Percentiles rank a stretch among this genome's conserved stretches.
phyloP scores from a whole-genome alignment of 2,888 invertebrate genomes.

The Epirrhoe tristata region DNA sequence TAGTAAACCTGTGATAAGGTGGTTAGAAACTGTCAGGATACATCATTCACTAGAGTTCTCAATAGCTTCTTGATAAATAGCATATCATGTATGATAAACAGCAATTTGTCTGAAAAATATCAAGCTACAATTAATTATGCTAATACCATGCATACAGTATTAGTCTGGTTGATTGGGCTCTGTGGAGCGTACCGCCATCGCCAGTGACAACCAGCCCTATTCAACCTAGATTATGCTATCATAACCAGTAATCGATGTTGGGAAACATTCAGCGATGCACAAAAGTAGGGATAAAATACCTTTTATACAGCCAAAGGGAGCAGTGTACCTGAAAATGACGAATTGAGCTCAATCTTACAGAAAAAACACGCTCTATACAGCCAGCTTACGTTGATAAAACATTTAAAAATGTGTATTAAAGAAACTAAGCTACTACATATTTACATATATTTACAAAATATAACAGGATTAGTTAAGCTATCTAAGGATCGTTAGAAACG shows the following conservation, averaged over 20 bases:
- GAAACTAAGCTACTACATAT: no score
- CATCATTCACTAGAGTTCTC: neutral
- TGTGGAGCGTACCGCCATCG: constrained; percentile 19
- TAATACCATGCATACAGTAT: constrained; percentile 33
- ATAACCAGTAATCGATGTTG: neutral
- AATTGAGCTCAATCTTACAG: neutral
- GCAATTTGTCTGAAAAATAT: constrained; percentile 6
- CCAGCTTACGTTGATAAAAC: no score
- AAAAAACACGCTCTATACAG: no score
- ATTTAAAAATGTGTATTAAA: no score
- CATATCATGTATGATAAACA: neutral
- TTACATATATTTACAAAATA: no score
- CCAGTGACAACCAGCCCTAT: constrained; percentile 7
- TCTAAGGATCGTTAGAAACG: no score
- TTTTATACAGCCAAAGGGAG: no score
- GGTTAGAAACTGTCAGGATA: no score
- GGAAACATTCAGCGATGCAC: neutral
- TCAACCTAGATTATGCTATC: neutral
- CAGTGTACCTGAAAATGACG: no score
- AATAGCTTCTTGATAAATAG: neutral
- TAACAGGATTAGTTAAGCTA: no score
- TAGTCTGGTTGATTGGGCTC: constrained; percentile 32
- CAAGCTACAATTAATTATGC: constrained; percentile 26
- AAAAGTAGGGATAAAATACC: no score
- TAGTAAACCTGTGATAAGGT: no score